Base-by-base conservation (phyloP, 1,140 invertebrate species). In the Ridgeia piscesae region DNA sequence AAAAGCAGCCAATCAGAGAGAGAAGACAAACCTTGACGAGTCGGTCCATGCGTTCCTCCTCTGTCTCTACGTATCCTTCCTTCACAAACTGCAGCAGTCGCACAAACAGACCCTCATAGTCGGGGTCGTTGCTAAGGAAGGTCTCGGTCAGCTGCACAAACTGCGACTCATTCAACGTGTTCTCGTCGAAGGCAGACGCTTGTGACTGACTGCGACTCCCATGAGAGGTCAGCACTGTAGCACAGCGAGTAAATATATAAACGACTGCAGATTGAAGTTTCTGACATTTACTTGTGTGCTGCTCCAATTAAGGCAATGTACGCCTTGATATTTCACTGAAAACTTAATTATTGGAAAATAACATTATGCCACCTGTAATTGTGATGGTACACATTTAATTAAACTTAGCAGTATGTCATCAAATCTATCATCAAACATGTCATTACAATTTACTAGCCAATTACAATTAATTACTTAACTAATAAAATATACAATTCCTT, bases 141-240 rank as follows among this genome's bases (percentile, higher is more conserved):
- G 95, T 96, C 92, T 96, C 95, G 0, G 94, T 95, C 92, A 96
- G 92, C 88, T 95, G 94, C 0, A 95, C 95, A 94, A 96, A 96
- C 94, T 96, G 95, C 0, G 94, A 95, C 31, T 95, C 94, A 93
- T 95, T 96, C 35, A 96, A 92, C 0, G 94, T 94, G 92, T 93
- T 94, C 93, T 96, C 95, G 91, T 96, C 95, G 95, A 96, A 96
- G 0, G 94, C 95, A 31, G 95, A 96, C 35, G 94, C 93, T 91
- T 95, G 94, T 8, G 95, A 95, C 91, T 94, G 94, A 77, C 93
- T 94, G n/a, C 93, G 34, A 42, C 92, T 90, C 6, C 35, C 35
- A 35, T 92, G 89, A 50, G 92, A 35, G 91, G 92, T 92, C 48
- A 93, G 34, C 50, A 92, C 34, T 77, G 35, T 6, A 91, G 91